Evolutionary conservation across 2,888 invertebrate species (phyloP), one percentile per base, ranked within the genome.

Genomic region (Macrophya alboannulata): DNA sequence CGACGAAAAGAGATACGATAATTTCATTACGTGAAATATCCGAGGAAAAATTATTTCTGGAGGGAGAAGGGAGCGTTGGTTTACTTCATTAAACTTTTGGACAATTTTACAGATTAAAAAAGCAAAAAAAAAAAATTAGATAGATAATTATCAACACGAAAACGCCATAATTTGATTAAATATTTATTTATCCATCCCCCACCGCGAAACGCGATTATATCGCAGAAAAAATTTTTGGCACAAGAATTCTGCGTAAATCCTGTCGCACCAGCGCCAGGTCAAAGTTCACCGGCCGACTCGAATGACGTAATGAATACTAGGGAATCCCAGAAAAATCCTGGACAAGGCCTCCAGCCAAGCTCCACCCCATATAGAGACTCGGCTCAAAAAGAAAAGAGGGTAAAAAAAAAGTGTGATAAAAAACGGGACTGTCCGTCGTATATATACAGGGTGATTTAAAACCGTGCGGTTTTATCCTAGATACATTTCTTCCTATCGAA

Each of bases 301-400:
- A 59, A 81, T 81, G 10, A 40, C 81, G 62, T 65, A 81, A 81
- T 81, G 62, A 81, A 81, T 81, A 45, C 62, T 25, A 43, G 40
- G 43, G 40, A 81, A 81, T 59, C 81, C 51, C 40, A 65, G 81
- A 81, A 81, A 81, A 62, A 62, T 81, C 81, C 81, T 45, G 81
- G 62, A 81, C 31, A 77, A 77, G 77, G 55, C 37, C 77, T 55
- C 21, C 17, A 37, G 77, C 77, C 77, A 77, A 77, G 43, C 25
- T 81, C 65, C 62, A 81, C 81, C 81, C 62, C 81, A 21, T 65
- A 17, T 40, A 62, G 21, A 51, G 59, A 81, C 43, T 65, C 21
- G 51, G 17, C 77, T 74, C 15, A 25, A 68, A 43, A 74, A 45
- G 17, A 37, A 74, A 74, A 21, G 10, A 72, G 21, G n/a, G 9